A percentile compares a stretch with the other conserved stretches of the same genome.
Evolutionary conservation across 2,113 vertebrate genomes (phyloP).

Genomic region (Channa argus): DNA sequence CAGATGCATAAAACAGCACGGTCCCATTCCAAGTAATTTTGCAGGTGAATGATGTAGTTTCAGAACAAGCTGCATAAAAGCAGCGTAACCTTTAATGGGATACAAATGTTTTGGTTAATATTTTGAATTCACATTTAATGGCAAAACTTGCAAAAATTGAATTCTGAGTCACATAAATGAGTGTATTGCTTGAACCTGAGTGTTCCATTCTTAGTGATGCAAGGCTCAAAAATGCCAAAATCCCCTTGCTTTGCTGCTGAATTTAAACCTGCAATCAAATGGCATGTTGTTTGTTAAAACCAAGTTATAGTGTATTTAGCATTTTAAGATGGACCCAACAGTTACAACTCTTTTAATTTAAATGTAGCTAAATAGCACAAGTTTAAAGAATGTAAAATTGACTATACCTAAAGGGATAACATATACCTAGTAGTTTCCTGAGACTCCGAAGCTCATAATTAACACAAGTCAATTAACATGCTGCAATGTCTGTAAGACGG

Average conservation of each 20-base stretch:
- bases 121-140: neutral
- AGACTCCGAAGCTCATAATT: no score
- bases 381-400: no score
- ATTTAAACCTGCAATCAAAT: constrained; percentile 52
- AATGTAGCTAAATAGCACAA: no score
- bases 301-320: neutral
- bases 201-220: constrained; percentile 19
- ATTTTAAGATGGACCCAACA: neutral
- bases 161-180: no score
- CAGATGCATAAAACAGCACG: fast-evolving
- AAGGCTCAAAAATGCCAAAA: constrained; percentile 54
- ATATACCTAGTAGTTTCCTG: no score
- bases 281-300: neutral
- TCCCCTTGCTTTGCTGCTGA: constrained; percentile 25
- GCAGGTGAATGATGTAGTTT: neutral
- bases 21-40: fast-evolving
- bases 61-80: neutral
- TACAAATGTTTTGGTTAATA: constrained; percentile 2
- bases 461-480: no score
- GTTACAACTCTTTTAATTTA: no score
- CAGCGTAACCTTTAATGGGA: constrained; percentile 54
- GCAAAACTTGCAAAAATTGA: neutral
- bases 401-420: no score
- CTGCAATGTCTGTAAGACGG: no score
- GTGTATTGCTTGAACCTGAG: constrained; percentile 33